Base-by-base conservation (phyloP, 2,888 invertebrate genomes). In the Pomacea canaliculata region DNA sequence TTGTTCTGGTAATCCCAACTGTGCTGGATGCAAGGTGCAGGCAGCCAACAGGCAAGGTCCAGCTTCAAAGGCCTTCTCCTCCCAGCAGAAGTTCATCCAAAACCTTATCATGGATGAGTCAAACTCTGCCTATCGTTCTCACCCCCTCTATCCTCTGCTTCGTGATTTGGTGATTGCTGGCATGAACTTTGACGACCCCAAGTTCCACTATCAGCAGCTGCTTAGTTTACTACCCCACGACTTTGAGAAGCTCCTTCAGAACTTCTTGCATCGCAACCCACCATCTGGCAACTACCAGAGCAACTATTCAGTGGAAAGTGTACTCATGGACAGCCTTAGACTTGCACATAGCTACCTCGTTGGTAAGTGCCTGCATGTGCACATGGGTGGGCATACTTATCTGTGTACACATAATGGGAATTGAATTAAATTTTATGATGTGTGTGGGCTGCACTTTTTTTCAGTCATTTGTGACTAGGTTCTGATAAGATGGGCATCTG, bases 151-250 rank as follows among this genome's bases (percentile, higher is more conserved):
- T 80, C 89, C 89, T 2, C 83, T 91, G 66, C 83, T 91, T 63
- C 85, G 90, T 71, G 91, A 91, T 78, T 83, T 91, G 79, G 89
- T 90, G 78, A 90, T 91, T 71, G 90, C 90, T 19, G 90, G 90
- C 81, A 89, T 89, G 89, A 91, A 90, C 83, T 90, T 90, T 78
- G 85, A 86, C 76, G 85, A 86, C 9, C 90, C 90, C 12, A 83
- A 85, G 72, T 90, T 90, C 79, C 91, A 90, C 59, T 89, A 89
- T 80, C 87, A 87, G 78, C 87, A 87, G 79, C 85, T 90, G 46
- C 89, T 90, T 73, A 86, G 86, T 65, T 87, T 89, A 80, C 78
- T 91, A 78, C 90, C 91, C 4, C 83, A 86, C 16, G 90, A 90
- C 78, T 90, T 91, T 76, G 88, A 89, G 76, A 87, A 85, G 78